A percentile compares a stretch with the other conserved stretches of the same genome.
These are phyloP conservation scores for Umimayanthus kanabou DNA, from an alignment of 92 coral and sea anemone genomes.

Conservation along the genomic window DNA sequence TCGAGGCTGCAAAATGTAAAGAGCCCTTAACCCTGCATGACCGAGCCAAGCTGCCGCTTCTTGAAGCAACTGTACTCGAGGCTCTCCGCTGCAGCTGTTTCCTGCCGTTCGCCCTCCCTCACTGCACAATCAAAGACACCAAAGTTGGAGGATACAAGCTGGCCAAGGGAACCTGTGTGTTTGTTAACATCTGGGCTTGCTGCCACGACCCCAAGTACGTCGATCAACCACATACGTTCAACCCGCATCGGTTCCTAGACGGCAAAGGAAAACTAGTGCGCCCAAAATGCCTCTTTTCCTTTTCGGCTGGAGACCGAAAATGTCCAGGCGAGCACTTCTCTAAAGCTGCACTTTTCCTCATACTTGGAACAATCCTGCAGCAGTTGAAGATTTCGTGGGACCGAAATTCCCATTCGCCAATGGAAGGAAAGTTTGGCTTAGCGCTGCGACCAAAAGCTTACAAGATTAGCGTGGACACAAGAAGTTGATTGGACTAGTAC, in stretches of 20 bases:
- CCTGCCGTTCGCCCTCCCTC: slow-evolving; percentile 93
- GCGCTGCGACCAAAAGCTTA: slow-evolving; percentile 83
- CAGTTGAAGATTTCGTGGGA: slow-evolving; percentile 58
- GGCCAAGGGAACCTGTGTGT: slow-evolving; percentile 83
- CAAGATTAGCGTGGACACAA: slow-evolving; percentile 59
- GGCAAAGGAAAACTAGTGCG: slow-evolving; percentile 69
- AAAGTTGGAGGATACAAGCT: slow-evolving; percentile 75
- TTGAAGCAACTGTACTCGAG: slow-evolving; percentile 94
- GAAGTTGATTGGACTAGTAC: not conserved
- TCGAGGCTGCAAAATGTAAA: slow-evolving; percentile 67
- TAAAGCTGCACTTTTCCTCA: slow-evolving; percentile 75
- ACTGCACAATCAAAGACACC: slow-evolving; percentile 88
- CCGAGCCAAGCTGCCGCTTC: slow-evolving; percentile 78
- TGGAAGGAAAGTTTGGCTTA: slow-evolving; percentile 84
- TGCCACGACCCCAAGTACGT: slow-evolving; percentile 88
- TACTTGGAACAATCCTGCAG: slow-evolving; percentile 88
- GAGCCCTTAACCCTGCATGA: slow-evolving; percentile 72
- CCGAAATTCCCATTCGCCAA: slow-evolving; percentile 72
- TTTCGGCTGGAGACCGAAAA: slow-evolving; percentile 91
- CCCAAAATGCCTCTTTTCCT: slow-evolving; percentile 77
- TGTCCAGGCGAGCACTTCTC: slow-evolving; percentile 93
- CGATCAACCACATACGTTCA: slow-evolving; percentile 75
- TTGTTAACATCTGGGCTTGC: slow-evolving; percentile 93
- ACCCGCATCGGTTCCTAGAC: slow-evolving; percentile 88
- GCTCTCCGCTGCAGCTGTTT: slow-evolving; percentile 86